Evolutionary conservation across 2,888 invertebrate genomes (phyloP).

Genomic region (Digitonthophagus gazella): DNA sequence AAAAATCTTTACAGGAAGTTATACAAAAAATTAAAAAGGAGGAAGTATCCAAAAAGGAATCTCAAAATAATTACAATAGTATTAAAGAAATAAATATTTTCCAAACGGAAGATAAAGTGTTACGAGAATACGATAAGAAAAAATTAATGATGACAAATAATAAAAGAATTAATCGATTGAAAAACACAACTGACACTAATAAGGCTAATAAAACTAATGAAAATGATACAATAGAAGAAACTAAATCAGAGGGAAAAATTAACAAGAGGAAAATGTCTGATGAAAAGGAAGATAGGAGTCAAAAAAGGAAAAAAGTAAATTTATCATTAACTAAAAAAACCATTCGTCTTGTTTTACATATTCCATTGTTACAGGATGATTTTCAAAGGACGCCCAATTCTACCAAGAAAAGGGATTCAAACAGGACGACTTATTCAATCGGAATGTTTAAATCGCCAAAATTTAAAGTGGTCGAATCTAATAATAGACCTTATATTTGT

Average conservation of each 20-base stretch:
- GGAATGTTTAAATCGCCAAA: not conserved
- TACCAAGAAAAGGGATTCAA: not conserved
- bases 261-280: not conserved
- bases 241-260: not conserved
- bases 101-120: not conserved
- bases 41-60: no score
- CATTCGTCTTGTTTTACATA: not conserved
- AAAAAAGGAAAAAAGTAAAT: not conserved
- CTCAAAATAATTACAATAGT: no score
- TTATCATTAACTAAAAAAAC: not conserved
- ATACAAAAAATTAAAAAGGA: no score
- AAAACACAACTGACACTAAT: not conserved
- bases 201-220: not conserved
- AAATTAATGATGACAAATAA: not conserved
- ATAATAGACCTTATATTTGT: not conserved
- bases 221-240: not conserved
- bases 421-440: not conserved
- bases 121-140: not conserved
- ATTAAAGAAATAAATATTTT: not conserved
- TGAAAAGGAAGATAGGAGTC: no score
- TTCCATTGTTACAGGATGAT: not conserved
- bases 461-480: not conserved
- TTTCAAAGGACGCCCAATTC: not conserved
- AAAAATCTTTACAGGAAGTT: no score
- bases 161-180: not conserved